phyloP scores from a whole-genome alignment of 2,113 vertebrate genomes.

The Gnathonemus echidnorhynchus region DNA sequence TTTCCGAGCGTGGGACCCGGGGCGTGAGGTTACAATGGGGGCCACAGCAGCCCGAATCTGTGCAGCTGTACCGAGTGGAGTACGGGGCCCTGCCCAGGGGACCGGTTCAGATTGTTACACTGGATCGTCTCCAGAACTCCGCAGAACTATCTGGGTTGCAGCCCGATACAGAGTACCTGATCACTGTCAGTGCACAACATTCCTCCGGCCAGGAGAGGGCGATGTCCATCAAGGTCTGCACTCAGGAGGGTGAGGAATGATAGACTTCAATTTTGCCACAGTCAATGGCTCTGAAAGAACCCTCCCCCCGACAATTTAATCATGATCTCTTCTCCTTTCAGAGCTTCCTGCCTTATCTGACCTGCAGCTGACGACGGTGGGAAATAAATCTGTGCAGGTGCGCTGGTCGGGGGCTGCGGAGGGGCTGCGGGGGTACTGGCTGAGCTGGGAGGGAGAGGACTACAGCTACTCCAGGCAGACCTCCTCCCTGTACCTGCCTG shows the following conservation, averaged over 20 bases:
- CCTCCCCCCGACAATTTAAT: neutral
- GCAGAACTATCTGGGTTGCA: conserved; percentile 64
- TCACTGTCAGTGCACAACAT: conserved; percentile 74
- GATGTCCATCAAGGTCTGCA: conserved; percentile 79
- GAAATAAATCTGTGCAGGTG: conserved; percentile 44
- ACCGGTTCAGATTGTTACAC: conserved; percentile 40
- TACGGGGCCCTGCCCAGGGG: conserved; percentile 64
- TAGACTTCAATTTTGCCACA: neutral
- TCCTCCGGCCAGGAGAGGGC: conserved; percentile 66
- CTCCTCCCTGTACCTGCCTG: conserved; percentile 42
- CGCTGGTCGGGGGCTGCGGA: conserved; percentile 48
- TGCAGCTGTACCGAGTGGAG: conserved; percentile 65
- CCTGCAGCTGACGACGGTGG: conserved; percentile 40
- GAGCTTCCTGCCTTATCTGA: conserved; percentile 41
- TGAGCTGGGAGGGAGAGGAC: conserved; percentile 55
- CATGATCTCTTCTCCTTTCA: conserved; percentile 6
- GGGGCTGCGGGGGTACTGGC: conserved; percentile 58
- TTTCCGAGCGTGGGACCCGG: conserved; percentile 62
- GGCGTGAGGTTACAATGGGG: conserved; percentile 77
- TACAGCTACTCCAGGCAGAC: neutral
- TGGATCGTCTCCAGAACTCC: conserved; percentile 53
- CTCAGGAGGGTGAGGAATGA: conserved; percentile 56
- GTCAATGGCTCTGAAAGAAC: neutral
- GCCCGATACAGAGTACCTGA: conserved; percentile 70
- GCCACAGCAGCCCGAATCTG: conserved; percentile 46